Evolutionary conservation across 1,140 invertebrate genomes (phyloP).

Genomic region (Phenacoccus solenopsis): DNA sequence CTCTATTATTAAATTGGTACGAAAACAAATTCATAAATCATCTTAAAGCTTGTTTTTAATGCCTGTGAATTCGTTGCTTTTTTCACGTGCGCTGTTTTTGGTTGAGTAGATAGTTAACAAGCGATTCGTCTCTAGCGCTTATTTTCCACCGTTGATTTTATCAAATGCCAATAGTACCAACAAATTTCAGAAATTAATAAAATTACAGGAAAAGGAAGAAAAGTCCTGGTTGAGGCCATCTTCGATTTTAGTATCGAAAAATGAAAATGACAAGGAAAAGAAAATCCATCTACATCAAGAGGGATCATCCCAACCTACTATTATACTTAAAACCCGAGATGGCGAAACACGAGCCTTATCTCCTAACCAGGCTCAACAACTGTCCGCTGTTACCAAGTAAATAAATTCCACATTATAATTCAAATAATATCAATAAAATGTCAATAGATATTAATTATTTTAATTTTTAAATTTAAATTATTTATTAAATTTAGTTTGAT

Average conservation of each 20-base stretch:
- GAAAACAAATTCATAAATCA: background rate
- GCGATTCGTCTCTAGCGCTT: background rate
- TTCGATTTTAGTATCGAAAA: background rate
- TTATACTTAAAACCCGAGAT: slow-evolving; percentile 40
- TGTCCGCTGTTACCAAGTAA: slow-evolving; percentile 20
- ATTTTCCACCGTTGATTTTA: no score
- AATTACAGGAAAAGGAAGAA: background rate
- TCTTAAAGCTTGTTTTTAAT: slow-evolving; percentile 3
- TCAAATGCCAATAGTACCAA: no score
- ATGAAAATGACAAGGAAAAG: background rate
- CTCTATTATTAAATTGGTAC: slow-evolving; percentile 7
- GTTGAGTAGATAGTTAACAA: background rate
- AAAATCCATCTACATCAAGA: slow-evolving; percentile 21
- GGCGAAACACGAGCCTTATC: slow-evolving; percentile 39
- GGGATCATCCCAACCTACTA: slow-evolving; percentile 34
- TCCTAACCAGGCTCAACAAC: slow-evolving; percentile 29
- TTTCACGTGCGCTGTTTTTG: background rate
- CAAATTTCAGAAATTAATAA: no score
- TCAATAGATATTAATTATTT: no score
- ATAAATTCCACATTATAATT: background rate
- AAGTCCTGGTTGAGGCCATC: background rate
- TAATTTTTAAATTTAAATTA: no score
- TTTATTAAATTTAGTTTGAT: no score
- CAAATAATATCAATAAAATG: no score
- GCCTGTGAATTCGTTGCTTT: background rate